Percentiles rank a stretch among this genome's conserved stretches.
phyloP scores from a whole-genome alignment of 2,888 invertebrate genomes.

The Cataglyphis livida region DNA sequence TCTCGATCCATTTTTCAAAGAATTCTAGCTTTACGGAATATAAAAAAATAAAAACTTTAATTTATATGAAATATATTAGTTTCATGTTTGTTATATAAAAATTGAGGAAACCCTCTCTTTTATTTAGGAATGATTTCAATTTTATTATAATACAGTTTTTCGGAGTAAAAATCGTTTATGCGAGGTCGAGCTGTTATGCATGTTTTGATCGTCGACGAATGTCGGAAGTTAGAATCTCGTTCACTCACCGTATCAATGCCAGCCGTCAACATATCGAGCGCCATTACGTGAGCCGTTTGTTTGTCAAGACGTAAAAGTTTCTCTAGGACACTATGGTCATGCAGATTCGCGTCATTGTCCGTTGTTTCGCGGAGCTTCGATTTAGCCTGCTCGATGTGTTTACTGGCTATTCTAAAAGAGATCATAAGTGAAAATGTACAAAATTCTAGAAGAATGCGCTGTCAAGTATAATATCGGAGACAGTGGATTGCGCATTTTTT shows the following conservation, averaged over 20 bases:
- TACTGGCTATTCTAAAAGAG: constrained; percentile 78
- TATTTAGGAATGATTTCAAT: neutral
- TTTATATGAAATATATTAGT: neutral
- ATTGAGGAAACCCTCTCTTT: neutral
- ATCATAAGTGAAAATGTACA: neutral
- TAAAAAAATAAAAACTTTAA: neutral
- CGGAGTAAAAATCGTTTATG: neutral
- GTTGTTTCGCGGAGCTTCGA: constrained; percentile 80
- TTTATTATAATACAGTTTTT: neutral
- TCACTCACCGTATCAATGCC: constrained; percentile 90
- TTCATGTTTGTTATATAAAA: neutral
- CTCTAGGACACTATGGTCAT: constrained; percentile 88
- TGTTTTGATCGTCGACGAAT: neutral
- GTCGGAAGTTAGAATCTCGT: constrained; percentile 84
- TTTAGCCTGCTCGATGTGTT: constrained; percentile 83
- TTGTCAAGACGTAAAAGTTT: constrained; percentile 88
- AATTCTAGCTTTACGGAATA: neutral
- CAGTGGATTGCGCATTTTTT: neutral
- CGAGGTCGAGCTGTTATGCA: neutral
- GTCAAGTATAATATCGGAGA: neutral
- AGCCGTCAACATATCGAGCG: constrained; percentile 90
- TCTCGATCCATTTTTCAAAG: neutral
- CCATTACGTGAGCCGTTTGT: constrained; percentile 89
- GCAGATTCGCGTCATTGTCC: constrained; percentile 85
- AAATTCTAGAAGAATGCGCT: too few species aligned